Conservation (phyloP, 2,113 vertebrate species). For the Rhinopithecus roxellana region DNA sequence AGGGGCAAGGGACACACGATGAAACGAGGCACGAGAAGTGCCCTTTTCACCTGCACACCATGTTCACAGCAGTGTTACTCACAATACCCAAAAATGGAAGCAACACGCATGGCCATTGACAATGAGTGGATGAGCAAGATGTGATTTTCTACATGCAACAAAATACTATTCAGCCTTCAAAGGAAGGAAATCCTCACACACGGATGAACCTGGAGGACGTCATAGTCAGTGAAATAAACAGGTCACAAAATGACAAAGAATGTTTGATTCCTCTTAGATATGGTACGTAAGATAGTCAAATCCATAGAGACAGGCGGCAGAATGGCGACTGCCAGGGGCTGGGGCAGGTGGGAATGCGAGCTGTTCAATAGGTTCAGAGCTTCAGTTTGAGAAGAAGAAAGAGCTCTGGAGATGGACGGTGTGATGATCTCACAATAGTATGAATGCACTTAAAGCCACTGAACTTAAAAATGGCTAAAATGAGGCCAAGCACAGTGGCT, state of each 20-base stretch:
- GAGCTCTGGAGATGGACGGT: not conserved
- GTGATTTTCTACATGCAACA: accelerated
- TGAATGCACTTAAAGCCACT: too few relatives aligned
- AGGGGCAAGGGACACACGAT: accelerated
- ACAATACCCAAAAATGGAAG: not conserved
- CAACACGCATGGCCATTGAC: accelerated
- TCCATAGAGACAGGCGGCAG: accelerated
- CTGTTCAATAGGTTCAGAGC: not conserved
- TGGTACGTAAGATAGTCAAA: accelerated
- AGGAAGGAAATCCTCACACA: not conserved
- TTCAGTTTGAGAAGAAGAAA: too few relatives aligned
- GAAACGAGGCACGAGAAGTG: accelerated
- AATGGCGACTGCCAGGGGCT: accelerated
- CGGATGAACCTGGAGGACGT: accelerated
- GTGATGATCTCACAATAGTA: too few relatives aligned
- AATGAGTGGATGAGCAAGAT: not conserved
- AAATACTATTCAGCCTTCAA: accelerated
- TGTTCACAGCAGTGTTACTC: accelerated
- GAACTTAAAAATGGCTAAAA: too few relatives aligned
- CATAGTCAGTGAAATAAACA: not conserved
- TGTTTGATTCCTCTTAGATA: accelerated
- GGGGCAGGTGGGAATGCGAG: accelerated
- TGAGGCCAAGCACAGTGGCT: too few relatives aligned
- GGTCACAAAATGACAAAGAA: accelerated
- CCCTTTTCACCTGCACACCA: accelerated